These are phyloP conservation scores for Antheraea yamamai DNA, from an alignment of 2,888 invertebrate species.

Conservation along the genomic window DNA sequence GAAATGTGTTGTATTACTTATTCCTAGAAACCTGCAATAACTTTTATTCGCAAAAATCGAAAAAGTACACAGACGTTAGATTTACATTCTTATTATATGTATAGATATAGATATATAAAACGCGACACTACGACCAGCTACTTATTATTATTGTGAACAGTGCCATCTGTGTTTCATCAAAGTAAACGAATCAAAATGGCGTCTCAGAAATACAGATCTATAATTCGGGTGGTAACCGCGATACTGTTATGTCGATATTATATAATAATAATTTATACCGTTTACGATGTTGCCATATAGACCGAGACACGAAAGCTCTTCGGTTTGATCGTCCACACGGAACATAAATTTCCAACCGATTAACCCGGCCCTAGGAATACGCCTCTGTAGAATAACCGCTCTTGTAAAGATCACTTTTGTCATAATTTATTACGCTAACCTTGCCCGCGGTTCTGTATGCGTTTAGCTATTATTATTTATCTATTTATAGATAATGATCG, in stretches of 20 bases:
- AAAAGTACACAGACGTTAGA: too few species aligned
- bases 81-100: too few species aligned
- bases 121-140: neutral
- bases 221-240: neutral
- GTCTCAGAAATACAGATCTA: neutral
- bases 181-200: neutral
- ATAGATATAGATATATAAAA: too few species aligned
- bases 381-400: neutral
- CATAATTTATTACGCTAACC: neutral
- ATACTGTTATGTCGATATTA: neutral
- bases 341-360: constrained; percentile 2
- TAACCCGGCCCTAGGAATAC: neutral
- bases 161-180: neutral
- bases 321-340: neutral
- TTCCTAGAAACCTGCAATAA: too few species aligned
- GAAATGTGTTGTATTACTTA: too few species aligned
- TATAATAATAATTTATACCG: constrained; percentile 4
- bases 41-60: too few species aligned
- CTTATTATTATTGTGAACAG: neutral
- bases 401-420: neutral
- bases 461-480: too few species aligned
- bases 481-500: too few species aligned
- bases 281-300: neutral
- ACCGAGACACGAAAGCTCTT: constrained; percentile 3
- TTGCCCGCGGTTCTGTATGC: too few species aligned